Evolutionary conservation across 2,888 invertebrate genomes (phyloP).

Genomic region (Elysia crispata): DNA sequence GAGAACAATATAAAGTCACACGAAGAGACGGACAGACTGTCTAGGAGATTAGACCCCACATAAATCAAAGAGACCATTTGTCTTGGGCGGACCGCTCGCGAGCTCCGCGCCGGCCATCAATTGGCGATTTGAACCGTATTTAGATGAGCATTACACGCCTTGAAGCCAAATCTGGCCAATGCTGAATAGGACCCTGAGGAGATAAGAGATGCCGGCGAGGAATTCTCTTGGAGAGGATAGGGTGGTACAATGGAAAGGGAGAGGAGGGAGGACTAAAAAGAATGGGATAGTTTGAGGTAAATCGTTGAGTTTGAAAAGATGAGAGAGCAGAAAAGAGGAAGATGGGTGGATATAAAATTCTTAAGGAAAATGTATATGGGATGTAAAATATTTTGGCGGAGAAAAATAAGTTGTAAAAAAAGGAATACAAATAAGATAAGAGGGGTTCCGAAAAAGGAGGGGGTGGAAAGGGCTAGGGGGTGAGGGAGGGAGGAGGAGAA

Average conservation of each 20-base stretch:
- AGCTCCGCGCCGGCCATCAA: constrained; percentile 54
- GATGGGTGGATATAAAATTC: too few species aligned
- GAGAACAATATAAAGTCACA: background rate
- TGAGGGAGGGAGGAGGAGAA: background rate
- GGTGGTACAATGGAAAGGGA: background rate
- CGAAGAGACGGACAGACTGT: background rate
- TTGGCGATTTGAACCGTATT: constrained; percentile 56
- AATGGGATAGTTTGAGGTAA: too few species aligned
- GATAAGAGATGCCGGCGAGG: too few species aligned
- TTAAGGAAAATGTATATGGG: too few species aligned
- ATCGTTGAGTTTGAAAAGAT: too few species aligned
- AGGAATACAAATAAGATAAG: too few species aligned
- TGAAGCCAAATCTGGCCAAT: background rate
- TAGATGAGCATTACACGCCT: constrained; percentile 49
- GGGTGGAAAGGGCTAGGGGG: too few species aligned
- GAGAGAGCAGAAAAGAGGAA: too few species aligned
- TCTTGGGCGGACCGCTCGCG: constrained; percentile 50
- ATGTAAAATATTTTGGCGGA: too few species aligned
- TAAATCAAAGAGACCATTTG: constrained; percentile 58
- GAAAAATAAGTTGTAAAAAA: too few species aligned
- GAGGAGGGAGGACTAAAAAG: too few species aligned
- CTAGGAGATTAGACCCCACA: constrained; percentile 52
- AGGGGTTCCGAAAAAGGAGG: too few species aligned
- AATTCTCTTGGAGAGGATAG: background rate
- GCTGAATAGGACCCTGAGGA: constrained; percentile 28